Conservation (phyloP, 2,888 invertebrate genomes). For the Ditula angustiorana region DNA sequence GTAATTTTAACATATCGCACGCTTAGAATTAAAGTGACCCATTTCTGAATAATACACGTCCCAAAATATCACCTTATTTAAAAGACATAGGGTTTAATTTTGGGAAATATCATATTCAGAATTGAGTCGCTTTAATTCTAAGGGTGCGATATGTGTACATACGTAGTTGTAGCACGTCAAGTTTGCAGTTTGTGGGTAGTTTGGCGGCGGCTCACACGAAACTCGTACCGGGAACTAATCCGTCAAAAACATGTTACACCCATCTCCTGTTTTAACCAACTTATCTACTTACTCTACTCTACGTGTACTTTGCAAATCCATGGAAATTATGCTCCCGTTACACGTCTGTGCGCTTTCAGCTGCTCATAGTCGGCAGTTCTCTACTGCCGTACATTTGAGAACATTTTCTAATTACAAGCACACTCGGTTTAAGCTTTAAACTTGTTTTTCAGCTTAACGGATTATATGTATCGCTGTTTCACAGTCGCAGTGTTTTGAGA, state of each 20-base stretch:
- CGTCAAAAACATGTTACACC: constrained; percentile 70
- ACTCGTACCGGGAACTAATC: constrained; percentile 59
- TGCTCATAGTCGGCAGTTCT: constrained; percentile 1
- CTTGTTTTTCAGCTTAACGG: constrained; percentile 30
- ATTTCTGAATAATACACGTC: too few species aligned
- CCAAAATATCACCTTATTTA: too few species aligned
- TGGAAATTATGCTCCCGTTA: constrained; percentile 24
- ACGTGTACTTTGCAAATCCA: constrained; percentile 33
- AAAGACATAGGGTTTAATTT: too few species aligned
- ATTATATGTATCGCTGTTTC: constrained; percentile 15
- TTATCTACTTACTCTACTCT: constrained; percentile 56
- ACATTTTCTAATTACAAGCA: constrained; percentile 32
- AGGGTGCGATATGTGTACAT: too few species aligned
- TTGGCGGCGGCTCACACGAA: constrained; percentile 34
- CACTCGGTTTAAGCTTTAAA: constrained; percentile 18
- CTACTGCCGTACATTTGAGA: too few species aligned
- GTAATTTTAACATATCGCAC: constrained; percentile 38
- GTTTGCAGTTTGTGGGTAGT: constrained; percentile 37
- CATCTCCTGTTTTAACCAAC: constrained; percentile 54
- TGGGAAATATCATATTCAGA: too few species aligned
- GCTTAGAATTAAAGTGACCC: too few species aligned
- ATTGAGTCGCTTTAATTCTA: too few species aligned
- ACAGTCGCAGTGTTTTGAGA: constrained; percentile 3
- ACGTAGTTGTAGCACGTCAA: constrained; percentile 27
- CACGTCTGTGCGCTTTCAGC: constrained; percentile 26